These are phyloP conservation scores for Aurelia coerulea DNA, from an alignment of 30 jellyfish, hydroid and myxozoan species.

Conservation along the genomic window DNA sequence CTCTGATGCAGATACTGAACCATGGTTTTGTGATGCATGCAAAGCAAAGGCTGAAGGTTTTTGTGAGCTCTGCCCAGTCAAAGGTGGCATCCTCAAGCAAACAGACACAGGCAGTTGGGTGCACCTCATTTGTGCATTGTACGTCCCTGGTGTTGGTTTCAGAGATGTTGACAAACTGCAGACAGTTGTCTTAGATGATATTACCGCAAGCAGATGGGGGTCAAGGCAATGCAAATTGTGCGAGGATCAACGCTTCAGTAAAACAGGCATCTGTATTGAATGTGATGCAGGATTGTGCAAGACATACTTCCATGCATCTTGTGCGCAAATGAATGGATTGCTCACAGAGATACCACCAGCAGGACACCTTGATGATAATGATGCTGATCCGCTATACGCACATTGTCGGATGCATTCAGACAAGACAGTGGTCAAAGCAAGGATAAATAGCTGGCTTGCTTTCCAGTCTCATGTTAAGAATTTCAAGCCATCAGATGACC, in stretches of 20 bases:
- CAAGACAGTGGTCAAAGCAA: constrained; percentile 54
- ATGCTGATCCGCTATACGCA: constrained; percentile 90
- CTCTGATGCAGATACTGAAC: constrained; percentile 92
- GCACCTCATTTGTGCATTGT: constrained; percentile 94
- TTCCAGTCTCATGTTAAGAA: constrained; percentile 61
- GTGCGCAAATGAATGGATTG: constrained; percentile 95
- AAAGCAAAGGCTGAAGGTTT: constrained; percentile 76
- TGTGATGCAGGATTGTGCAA: constrained; percentile 98
- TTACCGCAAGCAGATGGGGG: constrained; percentile 81
- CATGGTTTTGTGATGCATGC: constrained; percentile 99
- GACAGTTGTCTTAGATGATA: constrained; percentile 88
- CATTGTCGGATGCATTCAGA: constrained; percentile 96
- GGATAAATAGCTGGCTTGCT: constrained; percentile 74
- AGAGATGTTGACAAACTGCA: constrained; percentile 85
- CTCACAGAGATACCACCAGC: constrained; percentile 92
- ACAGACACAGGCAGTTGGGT: constrained; percentile 95
- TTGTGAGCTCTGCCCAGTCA: constrained; percentile 95
- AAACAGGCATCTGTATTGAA: constrained; percentile 89
- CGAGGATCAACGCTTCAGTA: constrained; percentile 84
- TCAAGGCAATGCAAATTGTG: constrained; percentile 85
- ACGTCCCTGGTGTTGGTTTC: constrained; percentile 95
- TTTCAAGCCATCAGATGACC: constrained; percentile 61
- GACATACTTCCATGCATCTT: constrained; percentile 87
- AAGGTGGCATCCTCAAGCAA: constrained; percentile 92
- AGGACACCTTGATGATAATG: constrained; percentile 72